Evolutionary conservation across 2,113 vertebrate genomes (phyloP).

Genomic region (Spilogale gracilis): DNA sequence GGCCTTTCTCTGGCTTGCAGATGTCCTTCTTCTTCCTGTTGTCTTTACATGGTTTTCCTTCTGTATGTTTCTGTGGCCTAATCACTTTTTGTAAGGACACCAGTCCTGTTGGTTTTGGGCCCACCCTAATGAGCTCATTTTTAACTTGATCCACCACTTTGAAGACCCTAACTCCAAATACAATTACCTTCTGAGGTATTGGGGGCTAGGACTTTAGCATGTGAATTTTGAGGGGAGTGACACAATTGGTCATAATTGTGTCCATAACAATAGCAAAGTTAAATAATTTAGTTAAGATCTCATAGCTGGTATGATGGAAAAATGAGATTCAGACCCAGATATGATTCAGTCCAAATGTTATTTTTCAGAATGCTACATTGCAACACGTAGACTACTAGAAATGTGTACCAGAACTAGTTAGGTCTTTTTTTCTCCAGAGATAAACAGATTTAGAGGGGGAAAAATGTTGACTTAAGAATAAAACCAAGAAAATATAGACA

Average conservation of each 20-base stretch:
- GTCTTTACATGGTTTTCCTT: background rate
- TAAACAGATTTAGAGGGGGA: background rate
- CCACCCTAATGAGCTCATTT: background rate
- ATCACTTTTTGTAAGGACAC: background rate
- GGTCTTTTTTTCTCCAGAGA: background rate
- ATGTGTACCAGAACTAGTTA: background rate
- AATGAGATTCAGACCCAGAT: background rate
- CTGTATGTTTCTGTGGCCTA: background rate
- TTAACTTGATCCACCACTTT: background rate
- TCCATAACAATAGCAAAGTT: background rate
- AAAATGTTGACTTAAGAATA: background rate
- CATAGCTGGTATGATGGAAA: background rate
- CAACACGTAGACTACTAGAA: background rate
- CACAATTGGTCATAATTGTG: background rate
- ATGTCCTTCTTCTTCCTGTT: background rate
- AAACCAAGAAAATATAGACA: background rate
- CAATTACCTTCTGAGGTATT: background rate
- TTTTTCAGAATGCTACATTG: background rate
- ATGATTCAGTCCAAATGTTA: constrained; percentile 4
- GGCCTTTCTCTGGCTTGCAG: background rate
- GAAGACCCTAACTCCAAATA: background rate
- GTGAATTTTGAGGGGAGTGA: background rate
- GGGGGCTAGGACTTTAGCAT: background rate
- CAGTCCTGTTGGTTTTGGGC: background rate
- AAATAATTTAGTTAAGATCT: background rate